A percentile compares a stretch with the other conserved stretches of the same genome.
phyloP scores from a whole-genome alignment of 2,797 vertebrate genomes.

The Sebastiscus albofasciatus region DNA sequence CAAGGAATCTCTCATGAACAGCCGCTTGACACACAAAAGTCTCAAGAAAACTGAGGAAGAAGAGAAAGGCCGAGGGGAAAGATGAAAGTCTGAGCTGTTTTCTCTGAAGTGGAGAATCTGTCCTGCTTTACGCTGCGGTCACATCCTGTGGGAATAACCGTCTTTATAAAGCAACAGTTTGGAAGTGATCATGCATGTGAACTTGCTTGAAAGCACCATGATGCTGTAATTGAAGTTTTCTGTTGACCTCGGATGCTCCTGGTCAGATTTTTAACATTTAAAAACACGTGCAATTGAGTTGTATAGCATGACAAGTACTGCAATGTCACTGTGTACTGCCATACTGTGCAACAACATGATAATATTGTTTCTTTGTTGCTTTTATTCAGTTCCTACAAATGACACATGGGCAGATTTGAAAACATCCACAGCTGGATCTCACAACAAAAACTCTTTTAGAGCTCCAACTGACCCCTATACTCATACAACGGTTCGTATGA shows the following conservation, averaged over 20 bases:
- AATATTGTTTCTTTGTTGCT: neutral
- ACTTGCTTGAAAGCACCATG: slow-evolving; percentile 9
- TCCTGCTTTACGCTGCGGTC: slow-evolving; percentile 30
- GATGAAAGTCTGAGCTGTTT: slow-evolving; percentile 17
- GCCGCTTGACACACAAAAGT: neutral
- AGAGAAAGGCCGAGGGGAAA: neutral
- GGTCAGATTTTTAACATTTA: neutral
- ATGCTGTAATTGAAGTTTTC: slow-evolving; percentile 11
- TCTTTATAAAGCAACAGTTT: slow-evolving; percentile 16
- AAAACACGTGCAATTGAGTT: neutral
- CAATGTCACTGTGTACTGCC: neutral
- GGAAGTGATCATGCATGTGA: slow-evolving; percentile 26
- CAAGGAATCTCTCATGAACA: slow-evolving; percentile 16
- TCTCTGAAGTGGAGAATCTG: slow-evolving; percentile 22
- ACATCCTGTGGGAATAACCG: slow-evolving; percentile 32
- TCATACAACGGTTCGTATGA: too few relatives aligned
- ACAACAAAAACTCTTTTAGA: neutral
- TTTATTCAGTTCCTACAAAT: neutral
- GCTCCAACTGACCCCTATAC: too few relatives aligned
- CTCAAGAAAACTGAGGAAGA: neutral
- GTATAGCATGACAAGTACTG: neutral
- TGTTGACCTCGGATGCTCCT: slow-evolving; percentile 17
- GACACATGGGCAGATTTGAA: neutral
- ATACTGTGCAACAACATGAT: neutral
- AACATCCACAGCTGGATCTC: neutral